These are phyloP conservation scores for Macaca mulatta DNA, from an alignment of 2,113 vertebrate genomes.

Conservation along the genomic window DNA sequence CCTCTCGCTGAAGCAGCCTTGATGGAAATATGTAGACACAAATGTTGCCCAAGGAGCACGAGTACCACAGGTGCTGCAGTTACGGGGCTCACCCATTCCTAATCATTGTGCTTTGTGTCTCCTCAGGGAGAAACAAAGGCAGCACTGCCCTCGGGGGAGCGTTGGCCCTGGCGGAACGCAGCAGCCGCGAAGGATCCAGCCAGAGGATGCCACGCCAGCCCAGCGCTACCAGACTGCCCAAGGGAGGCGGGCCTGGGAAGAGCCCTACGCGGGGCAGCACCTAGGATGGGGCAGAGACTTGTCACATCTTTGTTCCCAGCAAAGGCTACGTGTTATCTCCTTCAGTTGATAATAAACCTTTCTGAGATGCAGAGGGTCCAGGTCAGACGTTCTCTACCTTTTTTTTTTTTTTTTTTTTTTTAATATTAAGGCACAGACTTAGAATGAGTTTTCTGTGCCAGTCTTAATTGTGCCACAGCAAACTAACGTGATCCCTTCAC, in stretches of 20 bases:
- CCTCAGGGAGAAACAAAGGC: slow-evolving; percentile 69
- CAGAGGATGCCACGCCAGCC: slow-evolving; percentile 72
- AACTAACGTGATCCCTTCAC: not conserved
- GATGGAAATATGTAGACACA: not conserved
- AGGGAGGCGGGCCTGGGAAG: too few species aligned
- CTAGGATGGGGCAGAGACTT: too few species aligned
- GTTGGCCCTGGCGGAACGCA: slow-evolving; percentile 45
- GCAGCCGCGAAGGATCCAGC: slow-evolving; percentile 61
- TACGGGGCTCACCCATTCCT: not conserved
- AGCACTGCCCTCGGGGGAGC: not conserved
- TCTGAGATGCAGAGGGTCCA: not conserved
- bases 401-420: not conserved
- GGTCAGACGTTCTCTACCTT: not conserved
- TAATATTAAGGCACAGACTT: not conserved
- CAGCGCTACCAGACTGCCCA: slow-evolving; percentile 19
- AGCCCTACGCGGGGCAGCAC: too few species aligned
- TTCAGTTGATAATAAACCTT: too few species aligned
- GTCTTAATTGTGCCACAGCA: not conserved
- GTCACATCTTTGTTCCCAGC: too few species aligned
- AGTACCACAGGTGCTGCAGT: too few species aligned
- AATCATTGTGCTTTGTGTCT: not conserved
- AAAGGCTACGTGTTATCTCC: too few species aligned
- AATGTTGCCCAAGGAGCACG: not conserved
- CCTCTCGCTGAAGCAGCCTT: not conserved
- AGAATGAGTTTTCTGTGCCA: not conserved